These are phyloP conservation scores for Hirtodrosophila confusa DNA, from an alignment of 2,888 invertebrate species.

Conservation along the genomic window DNA sequence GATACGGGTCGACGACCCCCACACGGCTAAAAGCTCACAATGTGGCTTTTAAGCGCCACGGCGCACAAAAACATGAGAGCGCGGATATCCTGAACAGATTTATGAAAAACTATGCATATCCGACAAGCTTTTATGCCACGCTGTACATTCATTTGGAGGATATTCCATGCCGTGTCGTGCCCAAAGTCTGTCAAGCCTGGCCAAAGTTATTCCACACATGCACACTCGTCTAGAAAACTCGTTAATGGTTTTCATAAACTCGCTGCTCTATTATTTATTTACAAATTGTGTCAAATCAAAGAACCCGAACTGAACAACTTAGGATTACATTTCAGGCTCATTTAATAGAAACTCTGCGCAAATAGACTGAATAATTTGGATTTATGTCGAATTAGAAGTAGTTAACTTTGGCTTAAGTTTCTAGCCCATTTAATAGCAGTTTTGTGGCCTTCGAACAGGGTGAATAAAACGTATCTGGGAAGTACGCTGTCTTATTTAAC, in stretches of 20 bases:
- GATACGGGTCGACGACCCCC: conserved; percentile 18
- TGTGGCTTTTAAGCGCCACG: conserved; percentile 44
- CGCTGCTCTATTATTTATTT: conserved; percentile 13
- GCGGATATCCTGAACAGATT: conserved; percentile 47
- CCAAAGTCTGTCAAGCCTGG: conserved; percentile 21
- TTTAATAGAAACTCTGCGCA: no score
- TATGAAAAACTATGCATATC: conserved; percentile 35
- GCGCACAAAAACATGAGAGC: conserved; percentile 7
- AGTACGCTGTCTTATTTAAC: no score
- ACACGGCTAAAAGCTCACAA: conserved; percentile 48
- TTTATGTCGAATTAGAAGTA: not conserved
- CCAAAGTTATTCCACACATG: conserved; percentile 12
- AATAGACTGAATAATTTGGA: no score
- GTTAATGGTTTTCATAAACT: conserved; percentile 35
- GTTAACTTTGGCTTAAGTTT: conserved; percentile 1
- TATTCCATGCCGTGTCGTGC: conserved; percentile 20
- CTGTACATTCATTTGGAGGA: conserved; percentile 44
- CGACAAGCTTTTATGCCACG: conserved; percentile 21
- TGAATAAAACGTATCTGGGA: no score
- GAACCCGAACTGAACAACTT: no score
- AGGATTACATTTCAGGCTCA: no score
- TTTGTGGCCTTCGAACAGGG: no score
- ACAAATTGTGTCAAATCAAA: not conserved
- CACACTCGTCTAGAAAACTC: conserved; percentile 16
- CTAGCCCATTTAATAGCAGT: not conserved